A percentile compares a stretch with the other conserved stretches of the same genome.
Conservation (phyloP, 2,888 invertebrate species). For the Cephus nigrinus region DNA sequence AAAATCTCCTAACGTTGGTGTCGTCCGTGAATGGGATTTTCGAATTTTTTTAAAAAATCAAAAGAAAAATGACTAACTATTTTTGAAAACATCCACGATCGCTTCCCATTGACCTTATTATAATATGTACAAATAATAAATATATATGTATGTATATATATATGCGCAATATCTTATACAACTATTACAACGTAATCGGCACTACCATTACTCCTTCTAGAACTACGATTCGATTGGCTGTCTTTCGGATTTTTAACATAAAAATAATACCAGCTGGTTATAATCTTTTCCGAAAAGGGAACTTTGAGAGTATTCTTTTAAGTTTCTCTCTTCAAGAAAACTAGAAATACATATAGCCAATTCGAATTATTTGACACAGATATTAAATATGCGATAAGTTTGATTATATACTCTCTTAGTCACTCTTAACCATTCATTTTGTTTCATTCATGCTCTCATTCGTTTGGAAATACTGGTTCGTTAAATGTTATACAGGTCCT, state of each 20-base stretch:
- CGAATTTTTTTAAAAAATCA: background rate
- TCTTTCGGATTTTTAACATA: background rate
- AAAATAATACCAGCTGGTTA: background rate
- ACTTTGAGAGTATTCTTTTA: background rate
- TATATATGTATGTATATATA: constrained; percentile 28
- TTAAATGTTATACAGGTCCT: background rate
- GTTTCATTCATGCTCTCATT: background rate
- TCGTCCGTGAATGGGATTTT: background rate
- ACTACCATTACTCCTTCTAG: background rate
- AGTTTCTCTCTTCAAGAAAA: background rate
- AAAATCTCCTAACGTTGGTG: background rate
- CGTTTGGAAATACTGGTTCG: background rate
- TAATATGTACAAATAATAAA: constrained; percentile 56
- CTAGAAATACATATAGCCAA: background rate
- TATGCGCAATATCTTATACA: constrained; percentile 24
- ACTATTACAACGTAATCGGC: constrained; percentile 13
- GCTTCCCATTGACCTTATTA: constrained; percentile 29
- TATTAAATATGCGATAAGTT: constrained; percentile 12
- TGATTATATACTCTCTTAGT: constrained; percentile 19
- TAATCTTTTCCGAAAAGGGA: background rate
- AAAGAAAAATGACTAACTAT: background rate
- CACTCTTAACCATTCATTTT: background rate
- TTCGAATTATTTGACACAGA: constrained; percentile 1
- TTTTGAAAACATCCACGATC: constrained; percentile 15
- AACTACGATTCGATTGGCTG: background rate